Evolutionary conservation across 2,797 vertebrate species (phyloP).

Genomic region (Salmo trutta): DNA sequence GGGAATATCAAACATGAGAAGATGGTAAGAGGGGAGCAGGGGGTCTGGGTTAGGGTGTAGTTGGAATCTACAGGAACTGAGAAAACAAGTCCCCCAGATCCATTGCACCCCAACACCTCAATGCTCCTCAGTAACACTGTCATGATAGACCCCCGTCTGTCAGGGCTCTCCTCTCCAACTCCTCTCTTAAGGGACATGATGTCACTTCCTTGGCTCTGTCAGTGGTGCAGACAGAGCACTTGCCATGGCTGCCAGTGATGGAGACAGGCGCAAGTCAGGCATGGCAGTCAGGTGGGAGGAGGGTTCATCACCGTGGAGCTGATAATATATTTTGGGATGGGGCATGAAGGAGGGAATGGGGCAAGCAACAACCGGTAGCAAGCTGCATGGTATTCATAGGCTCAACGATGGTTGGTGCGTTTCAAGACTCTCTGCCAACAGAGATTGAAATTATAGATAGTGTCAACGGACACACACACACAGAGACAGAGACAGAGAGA

Average conservation of each 20-base stretch:
- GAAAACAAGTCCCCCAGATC: conserved; percentile 52
- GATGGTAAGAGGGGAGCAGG: conserved; percentile 55
- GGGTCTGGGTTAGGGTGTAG: conserved; percentile 36
- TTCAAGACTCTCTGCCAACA: conserved; percentile 59
- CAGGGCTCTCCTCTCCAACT: conserved; percentile 43
- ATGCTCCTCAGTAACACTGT: conserved; percentile 66
- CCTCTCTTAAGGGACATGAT: conserved; percentile 66
- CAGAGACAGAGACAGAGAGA: conserved; percentile 38
- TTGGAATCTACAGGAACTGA: conserved; percentile 53
- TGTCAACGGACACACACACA: conserved; percentile 54
- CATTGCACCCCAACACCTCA: conserved; percentile 34
- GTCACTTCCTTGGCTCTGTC: conserved; percentile 68
- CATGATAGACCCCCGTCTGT: conserved; percentile 68
- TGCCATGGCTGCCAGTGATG: conserved; percentile 46
- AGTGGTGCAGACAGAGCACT: conserved; percentile 54
- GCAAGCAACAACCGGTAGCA: conserved; percentile 21
- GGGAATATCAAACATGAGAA: conserved; percentile 33
- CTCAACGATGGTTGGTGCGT: conserved; percentile 66
- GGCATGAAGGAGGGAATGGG: not conserved
- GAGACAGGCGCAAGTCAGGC: conserved; percentile 37
- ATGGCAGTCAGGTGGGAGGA: conserved; percentile 28
- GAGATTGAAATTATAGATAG: conserved; percentile 67
- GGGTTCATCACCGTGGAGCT: conserved; percentile 43
- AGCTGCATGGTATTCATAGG: conserved; percentile 21
- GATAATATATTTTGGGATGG: conserved; percentile 36